Conservation (phyloP, 2,113 vertebrate genomes). For the Psephotus haematonotus region DNA sequence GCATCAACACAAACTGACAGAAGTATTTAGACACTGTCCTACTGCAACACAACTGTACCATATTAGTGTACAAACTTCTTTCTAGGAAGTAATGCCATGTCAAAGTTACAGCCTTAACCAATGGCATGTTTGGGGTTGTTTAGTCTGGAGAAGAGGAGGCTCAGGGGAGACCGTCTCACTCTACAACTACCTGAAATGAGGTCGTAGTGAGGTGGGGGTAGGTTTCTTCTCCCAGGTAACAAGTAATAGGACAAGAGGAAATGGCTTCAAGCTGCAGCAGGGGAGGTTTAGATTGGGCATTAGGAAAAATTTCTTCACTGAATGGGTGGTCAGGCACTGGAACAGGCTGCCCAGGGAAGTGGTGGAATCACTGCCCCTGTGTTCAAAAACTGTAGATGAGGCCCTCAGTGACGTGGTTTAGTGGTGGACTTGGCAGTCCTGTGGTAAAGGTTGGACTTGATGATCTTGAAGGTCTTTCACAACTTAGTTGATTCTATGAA, state of each 20-base stretch:
- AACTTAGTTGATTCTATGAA: neutral
- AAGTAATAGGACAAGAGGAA: neutral
- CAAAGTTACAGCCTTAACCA: neutral
- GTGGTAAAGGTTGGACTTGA: neutral
- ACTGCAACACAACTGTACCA: rapidly evolving
- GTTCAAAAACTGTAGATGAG: neutral
- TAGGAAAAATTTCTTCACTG: neutral
- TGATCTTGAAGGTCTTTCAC: neutral
- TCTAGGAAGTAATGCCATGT: rapidly evolving
- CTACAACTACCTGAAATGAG: neutral
- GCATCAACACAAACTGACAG: rapidly evolving
- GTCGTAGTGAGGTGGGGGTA: neutral
- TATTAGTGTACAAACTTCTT: neutral
- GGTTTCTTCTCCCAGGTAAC: neutral
- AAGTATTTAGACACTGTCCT: neutral
- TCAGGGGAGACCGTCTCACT: neutral
- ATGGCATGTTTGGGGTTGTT: neutral
- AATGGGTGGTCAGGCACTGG: neutral
- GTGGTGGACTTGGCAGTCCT: neutral
- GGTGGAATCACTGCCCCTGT: neutral
- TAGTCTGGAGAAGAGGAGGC: neutral
- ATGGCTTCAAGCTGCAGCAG: neutral
- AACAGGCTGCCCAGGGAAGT: neutral
- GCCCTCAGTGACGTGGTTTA: neutral
- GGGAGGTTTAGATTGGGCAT: neutral